Base-by-base conservation (phyloP, 2,113 vertebrate species). In the Acrocephalus arundinaceus region DNA sequence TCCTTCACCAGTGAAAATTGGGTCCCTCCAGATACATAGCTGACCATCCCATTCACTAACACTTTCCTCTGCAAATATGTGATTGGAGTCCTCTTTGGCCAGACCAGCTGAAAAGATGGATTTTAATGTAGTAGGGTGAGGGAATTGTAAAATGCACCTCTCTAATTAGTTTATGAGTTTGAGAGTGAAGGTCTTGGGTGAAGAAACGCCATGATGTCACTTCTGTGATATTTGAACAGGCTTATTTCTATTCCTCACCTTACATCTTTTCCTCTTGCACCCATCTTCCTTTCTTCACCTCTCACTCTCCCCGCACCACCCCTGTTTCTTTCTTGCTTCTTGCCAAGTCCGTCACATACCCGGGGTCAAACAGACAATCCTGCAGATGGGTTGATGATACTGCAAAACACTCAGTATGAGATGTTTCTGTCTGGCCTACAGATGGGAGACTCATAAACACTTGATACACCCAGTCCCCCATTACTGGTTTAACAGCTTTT, bases 361-460 rank as follows among this genome's bases (percentile, higher is more conserved):
- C 83, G 7, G 58, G 92, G 72, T 95, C 88, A 92, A 82, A 25
- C 49, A 91, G 80, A 85, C 68, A 93, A 68, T 67, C 90, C 66
- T 93, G 80, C 85, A 92, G 67, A 88, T 95, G 88, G 54, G 57
- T 68, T 62, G 70, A 79, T 79, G 57, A 88, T 83, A 23, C 84
- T 89, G 61, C 68, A 90, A 76, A 93, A 87, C 65, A 84, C 31
- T 78, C 48, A 68, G 24, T 35, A 55, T 59, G 78, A 84, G 75
- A 95, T 86, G 82, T 94, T 94, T 85, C 80, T 89, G 66, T 94
- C 89, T 93, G 94, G 83, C 58, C 88, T 93, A 90, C 88, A 95
- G 83, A 93, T 91, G 90, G 74, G 75, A 95, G 84, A 75, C 66
- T 96, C 93, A 92, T 93, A 96, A 96, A 96, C 89, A 92, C 89